Evolutionary conservation across 2,113 vertebrate genomes (phyloP), one percentile per base, ranked within the genome.

Genomic region (Centropus bengalensis): DNA sequence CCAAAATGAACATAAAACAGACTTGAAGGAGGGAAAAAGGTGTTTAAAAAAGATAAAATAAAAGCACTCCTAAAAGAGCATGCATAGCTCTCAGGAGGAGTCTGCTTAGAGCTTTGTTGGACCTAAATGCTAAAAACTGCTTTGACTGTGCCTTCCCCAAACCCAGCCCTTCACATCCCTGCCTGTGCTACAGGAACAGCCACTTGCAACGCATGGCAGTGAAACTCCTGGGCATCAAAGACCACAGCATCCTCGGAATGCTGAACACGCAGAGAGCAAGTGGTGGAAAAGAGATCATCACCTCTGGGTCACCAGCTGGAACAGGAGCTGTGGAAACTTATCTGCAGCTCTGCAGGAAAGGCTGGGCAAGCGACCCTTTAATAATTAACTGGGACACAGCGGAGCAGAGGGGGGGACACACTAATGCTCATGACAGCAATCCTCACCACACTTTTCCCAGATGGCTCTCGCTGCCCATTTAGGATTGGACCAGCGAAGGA

Each of bases 151-250:
- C 26, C 62, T 56, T 42, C 44, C 28, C 47, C 60, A 81, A 70
- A 40, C 28, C 3, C 64, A 94, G 77, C 45, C 59, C 66, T 68
- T 55, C 54, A 23, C 1, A 21, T 16, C 82, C 77, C 40, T 19
- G 51, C 16, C n/a, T 11, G 7, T 55, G 59, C 36, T 23, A 8
- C 1, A 16, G 88, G 7, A 55, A 17, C 51, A 45, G 86, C 27
- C 64, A 22, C 45, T 12, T 64, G 24, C 55, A 47, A 49, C 44
- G 42, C 12, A 14, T 1, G 0, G 9, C 81, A 30, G 19, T 1
- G 15, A 5, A 73, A 52, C 26, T 19, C 40, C 21, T 21, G n/a
- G 32, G 40, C 24, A 19, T 32, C 51, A 12, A 66, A 33, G 10
- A 18, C 16, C 40, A 54, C 45, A 70, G 40, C 47, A 33, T 44